Evolutionary conservation across 2,888 invertebrate species (phyloP), one percentile per base, ranked within the genome.

Genomic region (Eustalomyia histrio): DNA sequence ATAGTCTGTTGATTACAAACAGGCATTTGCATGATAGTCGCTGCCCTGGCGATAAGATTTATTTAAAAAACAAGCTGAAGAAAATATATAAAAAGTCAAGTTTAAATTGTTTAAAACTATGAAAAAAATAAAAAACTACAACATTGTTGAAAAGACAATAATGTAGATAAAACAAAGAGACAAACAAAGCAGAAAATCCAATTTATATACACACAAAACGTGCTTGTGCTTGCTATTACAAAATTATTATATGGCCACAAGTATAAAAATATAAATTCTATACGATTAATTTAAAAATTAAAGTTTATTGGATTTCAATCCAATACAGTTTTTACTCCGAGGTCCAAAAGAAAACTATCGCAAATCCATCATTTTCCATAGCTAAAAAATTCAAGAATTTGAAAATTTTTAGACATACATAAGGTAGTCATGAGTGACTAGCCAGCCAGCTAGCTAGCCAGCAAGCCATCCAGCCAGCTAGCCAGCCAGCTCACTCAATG

Each of bases 21-120:
- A n/a, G n/a, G n/a, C n/a, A n/a, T n/a, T n/a, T n/a, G n/a, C n/a
- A n/a, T n/a, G n/a, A n/a, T n/a, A n/a, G n/a, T n/a, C n/a, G n/a
- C n/a, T n/a, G n/a, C n/a, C n/a, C n/a, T n/a, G n/a, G 75, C 55
- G 71, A 75, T 63, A 65, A 76, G 72, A 76, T 80, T 80, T 80
- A 72, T 80, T 76, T 17, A 47, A n/a, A 39, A 61, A 52, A 33
- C n/a, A n/a, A n/a, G n/a, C n/a, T n/a, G n/a, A 43, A 16, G 24
- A 71, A 53, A 39, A 39, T 21, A 0, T 2, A 14, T n/a, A 60
- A 57, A 76, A 63, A 71, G n/a, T 52, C 14, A 64, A 63, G 33
- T 75, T 75, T 55, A 47, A 68, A 61, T 76, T 60, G 63, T 69
- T 24, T 57, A 63, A 57, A 76, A 50, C 57, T 53, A 33, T 5